phyloP scores from a whole-genome alignment of 1,140 invertebrate genomes.

The Drosophila gunungcola region DNA sequence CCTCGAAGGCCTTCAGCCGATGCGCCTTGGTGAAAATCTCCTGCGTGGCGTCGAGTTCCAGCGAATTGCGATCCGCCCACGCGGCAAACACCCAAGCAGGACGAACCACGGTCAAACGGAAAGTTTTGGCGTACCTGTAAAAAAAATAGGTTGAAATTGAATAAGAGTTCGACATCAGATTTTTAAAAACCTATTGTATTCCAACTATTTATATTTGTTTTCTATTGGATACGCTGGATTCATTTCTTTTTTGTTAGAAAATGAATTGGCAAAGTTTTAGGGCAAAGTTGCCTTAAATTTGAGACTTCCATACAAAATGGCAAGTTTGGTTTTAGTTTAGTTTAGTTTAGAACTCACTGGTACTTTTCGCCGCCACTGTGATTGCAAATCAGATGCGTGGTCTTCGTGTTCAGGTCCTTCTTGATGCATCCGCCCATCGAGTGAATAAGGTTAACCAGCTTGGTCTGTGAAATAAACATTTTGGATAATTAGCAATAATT shows the following conservation, averaged over 20 bases:
- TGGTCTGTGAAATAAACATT: slow-evolving; percentile 86
- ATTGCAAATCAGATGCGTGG: slow-evolving; percentile 97
- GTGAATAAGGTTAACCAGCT: slow-evolving; percentile 94
- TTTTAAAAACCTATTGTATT: background rate
- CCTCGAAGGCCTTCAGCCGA: slow-evolving; percentile 94
- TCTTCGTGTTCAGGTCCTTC: slow-evolving; percentile 93
- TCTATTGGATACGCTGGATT: background rate
- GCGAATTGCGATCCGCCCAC: slow-evolving; percentile 92
- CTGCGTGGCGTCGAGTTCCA: slow-evolving; percentile 88
- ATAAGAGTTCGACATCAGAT: too few species aligned
- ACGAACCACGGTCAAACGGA: slow-evolving; percentile 94
- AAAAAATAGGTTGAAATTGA: too few species aligned
- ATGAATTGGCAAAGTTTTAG: too few species aligned
- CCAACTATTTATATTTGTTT: background rate
- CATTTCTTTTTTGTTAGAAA: too few species aligned
- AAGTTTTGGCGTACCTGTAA: slow-evolving; percentile 92
- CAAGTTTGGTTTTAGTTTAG: too few species aligned
- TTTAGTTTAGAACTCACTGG: slow-evolving; percentile 80
- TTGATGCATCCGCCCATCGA: slow-evolving; percentile 97
- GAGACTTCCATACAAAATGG: background rate
- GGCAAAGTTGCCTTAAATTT: too few species aligned
- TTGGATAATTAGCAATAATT: background rate
- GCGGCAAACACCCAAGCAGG: slow-evolving; percentile 94
- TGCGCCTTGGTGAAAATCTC: slow-evolving; percentile 89
- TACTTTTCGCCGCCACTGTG: slow-evolving; percentile 95